Evolutionary conservation across 2,888 invertebrate genomes (phyloP), one percentile per base, ranked within the genome.

Genomic region (Platycheirus albimanus): DNA sequence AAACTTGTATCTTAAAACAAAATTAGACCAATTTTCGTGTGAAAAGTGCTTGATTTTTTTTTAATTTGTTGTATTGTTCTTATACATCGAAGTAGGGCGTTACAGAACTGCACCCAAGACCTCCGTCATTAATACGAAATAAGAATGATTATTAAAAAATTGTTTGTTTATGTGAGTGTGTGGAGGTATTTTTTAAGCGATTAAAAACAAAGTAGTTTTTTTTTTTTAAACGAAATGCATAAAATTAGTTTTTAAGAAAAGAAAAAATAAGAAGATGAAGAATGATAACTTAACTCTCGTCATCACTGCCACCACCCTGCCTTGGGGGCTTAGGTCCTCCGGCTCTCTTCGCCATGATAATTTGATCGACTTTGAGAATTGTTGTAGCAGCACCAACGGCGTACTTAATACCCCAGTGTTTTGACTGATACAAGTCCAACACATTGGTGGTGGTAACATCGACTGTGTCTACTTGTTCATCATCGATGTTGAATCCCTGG

Each of bases 301-400:
- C 96, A 90, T 96, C 96, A 87, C 95, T 94, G 79, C 91, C 92
- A 20, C 91, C 92, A 7, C 93, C 93, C 79, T 93, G 93, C 87
- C 94, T 93, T 1, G 96, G 93, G 2, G 96, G 93, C 90, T 98
- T 98, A 0, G 98, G 98, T 49, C 99, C 99, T 51, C 99, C 99
- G 13, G 98, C 98, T 87, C 96, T 93, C 92, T 99, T 99, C 0
- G 99, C 98, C 98, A 99, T 98, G 86, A 99, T 99, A 86, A 99
- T 99, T 92, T 99, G 98, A 91, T 99, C 98, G 24, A 99, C 97
- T 90, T 96, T 95, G 28, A 99, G 93, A 86, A 99, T 96, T 0
- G 98, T 98, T 80, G 95, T 94, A 0, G 99, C 98, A 1, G 98
- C 98, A 81, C 96, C 94, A 0, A 97, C 96, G 0, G 99, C 98